Evolutionary conservation across 2,797 vertebrate genomes (phyloP).

Genomic region (Zenarchopterus dispar): DNA sequence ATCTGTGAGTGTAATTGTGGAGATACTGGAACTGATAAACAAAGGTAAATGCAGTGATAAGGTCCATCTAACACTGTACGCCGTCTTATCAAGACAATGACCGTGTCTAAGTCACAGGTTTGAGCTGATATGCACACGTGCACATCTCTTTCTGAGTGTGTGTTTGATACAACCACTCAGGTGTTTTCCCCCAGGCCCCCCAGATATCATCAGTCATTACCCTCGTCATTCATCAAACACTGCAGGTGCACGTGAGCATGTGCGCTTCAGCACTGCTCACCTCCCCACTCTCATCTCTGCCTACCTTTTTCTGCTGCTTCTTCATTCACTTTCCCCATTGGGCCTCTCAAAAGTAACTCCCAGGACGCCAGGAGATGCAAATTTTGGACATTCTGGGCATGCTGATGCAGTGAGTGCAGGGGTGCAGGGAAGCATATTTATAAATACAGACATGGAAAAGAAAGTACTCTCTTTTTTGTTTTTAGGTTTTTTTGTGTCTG

Average conservation of each 20-base stretch:
- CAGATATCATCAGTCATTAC: slow-evolving; percentile 81
- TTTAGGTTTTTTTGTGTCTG: too few species aligned
- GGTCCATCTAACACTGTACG: slow-evolving; percentile 55
- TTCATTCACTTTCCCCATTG: slow-evolving; percentile 42
- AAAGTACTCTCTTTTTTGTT: too few species aligned
- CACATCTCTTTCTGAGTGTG: slow-evolving; percentile 12
- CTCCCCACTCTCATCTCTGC: slow-evolving; percentile 19
- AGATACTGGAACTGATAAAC: slow-evolving; percentile 49
- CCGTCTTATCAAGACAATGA: slow-evolving; percentile 44
- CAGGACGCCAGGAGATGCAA: slow-evolving; percentile 51
- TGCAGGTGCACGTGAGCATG: slow-evolving; percentile 70
- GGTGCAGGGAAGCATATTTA: slow-evolving; percentile 7
- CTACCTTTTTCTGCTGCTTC: slow-evolving; percentile 48
- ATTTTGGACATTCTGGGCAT: slow-evolving; percentile 50
- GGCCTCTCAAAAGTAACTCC: slow-evolving; percentile 53
- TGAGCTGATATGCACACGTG: slow-evolving; percentile 21
- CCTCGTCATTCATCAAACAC: slow-evolving; percentile 79
- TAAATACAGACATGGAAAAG: slow-evolving; percentile 18
- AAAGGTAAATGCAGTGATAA: slow-evolving; percentile 41
- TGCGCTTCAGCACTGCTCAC: slow-evolving; percentile 13
- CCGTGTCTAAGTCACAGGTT: slow-evolving; percentile 36
- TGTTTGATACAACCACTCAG: slow-evolving; percentile 70
- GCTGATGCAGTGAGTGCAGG: slow-evolving; percentile 39
- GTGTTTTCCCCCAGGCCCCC: slow-evolving; percentile 79
- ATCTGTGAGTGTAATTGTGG: slow-evolving; percentile 42